Evolutionary conservation across 1,140 invertebrate genomes (phyloP).

Genomic region (Leptonema lineaticorne): DNA sequence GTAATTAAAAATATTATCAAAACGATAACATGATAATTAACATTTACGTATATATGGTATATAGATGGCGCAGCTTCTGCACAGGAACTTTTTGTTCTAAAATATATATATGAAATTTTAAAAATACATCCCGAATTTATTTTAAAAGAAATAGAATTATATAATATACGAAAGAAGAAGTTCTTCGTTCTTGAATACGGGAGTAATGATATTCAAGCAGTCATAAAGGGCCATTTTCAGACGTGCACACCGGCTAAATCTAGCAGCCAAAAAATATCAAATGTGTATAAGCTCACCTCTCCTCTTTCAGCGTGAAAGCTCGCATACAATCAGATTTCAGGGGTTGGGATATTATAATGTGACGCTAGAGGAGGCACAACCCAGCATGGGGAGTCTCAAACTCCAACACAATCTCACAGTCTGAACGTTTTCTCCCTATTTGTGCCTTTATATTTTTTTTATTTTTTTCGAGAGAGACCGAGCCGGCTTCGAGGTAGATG

Average conservation of each 20-base stretch:
- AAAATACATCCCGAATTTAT: too few relatives aligned
- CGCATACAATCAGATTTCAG: slow-evolving; percentile 31
- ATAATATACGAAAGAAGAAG: too few relatives aligned
- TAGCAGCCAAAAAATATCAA: slow-evolving; percentile 36
- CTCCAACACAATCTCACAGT: slow-evolving; percentile 20
- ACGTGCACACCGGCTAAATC: slow-evolving; percentile 12
- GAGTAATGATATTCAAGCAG: neutral
- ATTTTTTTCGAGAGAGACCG: slow-evolving; percentile 22
- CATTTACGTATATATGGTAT: too few relatives aligned
- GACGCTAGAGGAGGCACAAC: slow-evolving; percentile 6
- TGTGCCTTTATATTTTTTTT: too few relatives aligned
- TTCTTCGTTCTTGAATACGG: too few relatives aligned
- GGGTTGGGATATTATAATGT: slow-evolving; percentile 25
- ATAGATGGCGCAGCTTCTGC: too few relatives aligned
- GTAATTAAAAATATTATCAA: too few relatives aligned
- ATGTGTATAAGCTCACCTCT: slow-evolving; percentile 34
- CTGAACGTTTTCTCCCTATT: slow-evolving; percentile 27
- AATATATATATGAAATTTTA: too few relatives aligned
- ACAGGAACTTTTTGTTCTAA: too few relatives aligned
- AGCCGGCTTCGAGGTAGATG: slow-evolving; percentile 16
- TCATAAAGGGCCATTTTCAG: neutral
- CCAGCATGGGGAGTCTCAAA: neutral
- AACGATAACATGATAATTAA: too few relatives aligned
- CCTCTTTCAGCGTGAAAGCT: slow-evolving; percentile 26
- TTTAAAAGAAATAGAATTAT: too few relatives aligned